Conservation (phyloP, 2,797 vertebrate species). For the Xiphophorus birchmanni region DNA sequence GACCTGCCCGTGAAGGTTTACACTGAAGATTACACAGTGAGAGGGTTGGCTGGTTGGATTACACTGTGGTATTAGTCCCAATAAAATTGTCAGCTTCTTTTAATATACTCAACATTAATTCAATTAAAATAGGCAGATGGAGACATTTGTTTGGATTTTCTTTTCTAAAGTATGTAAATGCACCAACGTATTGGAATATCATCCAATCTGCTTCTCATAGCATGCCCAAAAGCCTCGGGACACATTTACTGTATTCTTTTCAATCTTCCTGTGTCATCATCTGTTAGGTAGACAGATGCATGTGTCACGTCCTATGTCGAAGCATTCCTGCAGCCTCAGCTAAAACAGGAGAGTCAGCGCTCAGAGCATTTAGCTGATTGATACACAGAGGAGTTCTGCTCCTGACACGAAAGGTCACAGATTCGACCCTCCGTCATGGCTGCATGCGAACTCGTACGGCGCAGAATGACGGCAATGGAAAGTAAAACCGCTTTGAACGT, state of each 20-base stretch:
- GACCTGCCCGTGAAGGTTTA: constrained; percentile 77
- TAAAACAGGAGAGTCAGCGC: constrained; percentile 16
- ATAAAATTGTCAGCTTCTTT: constrained; percentile 69
- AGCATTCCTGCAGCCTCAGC: constrained; percentile 22
- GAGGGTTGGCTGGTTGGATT: constrained; percentile 73
- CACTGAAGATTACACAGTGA: constrained; percentile 73
- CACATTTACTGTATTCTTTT: background rate
- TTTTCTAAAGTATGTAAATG: constrained; percentile 19
- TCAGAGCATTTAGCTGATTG: constrained; percentile 34
- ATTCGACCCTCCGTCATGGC: background rate
- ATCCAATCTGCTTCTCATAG: constrained; percentile 14
- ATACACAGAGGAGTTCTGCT: constrained; percentile 3
- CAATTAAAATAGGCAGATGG: constrained; percentile 34
- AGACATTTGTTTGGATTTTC: constrained; percentile 38
- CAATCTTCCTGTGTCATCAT: background rate
- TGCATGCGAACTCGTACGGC: background rate
- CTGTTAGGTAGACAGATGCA: constrained; percentile 15
- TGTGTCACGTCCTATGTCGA: constrained; percentile 6
- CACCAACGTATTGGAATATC: background rate
- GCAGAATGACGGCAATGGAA: background rate
- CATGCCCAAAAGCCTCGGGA: constrained; percentile 2
- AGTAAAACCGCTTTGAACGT: background rate
- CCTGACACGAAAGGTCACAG: constrained; percentile 26
- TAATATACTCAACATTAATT: constrained; percentile 62
- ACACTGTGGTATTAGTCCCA: constrained; percentile 69